Base-by-base conservation (phyloP, 2,888 invertebrate species). In the Ophioninae sp. region DNA sequence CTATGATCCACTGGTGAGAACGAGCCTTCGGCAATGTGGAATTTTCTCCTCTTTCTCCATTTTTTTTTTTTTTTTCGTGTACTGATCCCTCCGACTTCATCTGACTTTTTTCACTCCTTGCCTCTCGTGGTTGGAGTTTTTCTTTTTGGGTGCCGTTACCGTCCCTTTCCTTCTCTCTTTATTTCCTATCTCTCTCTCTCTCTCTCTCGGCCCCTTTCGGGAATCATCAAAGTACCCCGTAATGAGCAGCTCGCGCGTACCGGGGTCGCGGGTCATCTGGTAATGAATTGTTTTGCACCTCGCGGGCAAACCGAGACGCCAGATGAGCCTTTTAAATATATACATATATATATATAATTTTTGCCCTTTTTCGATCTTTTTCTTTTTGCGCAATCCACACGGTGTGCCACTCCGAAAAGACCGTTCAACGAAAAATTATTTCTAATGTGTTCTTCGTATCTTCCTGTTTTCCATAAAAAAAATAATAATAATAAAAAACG, bases 261-360 rank as follows among this genome's bases (percentile, higher is more conserved):
- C 82, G 80, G 80, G 91, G 90, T 91, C 90, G 86, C 76, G 87
- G 91, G 89, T 90, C 89, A 88, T 83, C 83, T 85, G 88, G 90
- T 92, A 92, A 92, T 91, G 91, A 91, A 92, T 92, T 92, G 91
- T 91, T 92, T 92, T 91, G 89, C 91, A 91, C 91, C 91, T 92
- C 88, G 89, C 88, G 88, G 91, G 89, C 90, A 90, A 84, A 85
- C 78, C 79, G 64, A 67, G 65, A 77, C 79, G 78, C 83, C 59
- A 50, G 61, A 78, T 69, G 61, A 62, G 50, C 69, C 72, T 59
- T 64, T 75, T 23, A 70, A n/a, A 30, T 37, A 0, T n/a, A n/a
- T 62, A 41, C 6, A 62, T 30, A 21, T 30, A 44, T 39, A 37
- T 20, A 67, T 2, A 57, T 61, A 23, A 13, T 13, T 50, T 50